phyloP scores from a whole-genome alignment of 2,888 invertebrate genomes.

The Actias luna region DNA sequence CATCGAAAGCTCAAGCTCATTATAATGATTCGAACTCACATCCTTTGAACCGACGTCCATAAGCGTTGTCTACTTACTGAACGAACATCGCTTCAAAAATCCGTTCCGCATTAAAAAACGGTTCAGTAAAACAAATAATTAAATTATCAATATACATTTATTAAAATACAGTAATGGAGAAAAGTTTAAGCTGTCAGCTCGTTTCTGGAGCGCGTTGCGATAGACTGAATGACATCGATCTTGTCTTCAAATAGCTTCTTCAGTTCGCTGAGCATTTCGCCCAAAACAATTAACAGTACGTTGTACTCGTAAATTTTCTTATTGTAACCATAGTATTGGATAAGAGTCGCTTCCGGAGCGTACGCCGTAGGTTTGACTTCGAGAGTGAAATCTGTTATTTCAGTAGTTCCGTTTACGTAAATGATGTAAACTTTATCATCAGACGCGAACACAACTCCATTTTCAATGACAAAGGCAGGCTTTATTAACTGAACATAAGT shows the following conservation, averaged over 20 bases:
- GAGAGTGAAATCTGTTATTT: slow-evolving; percentile 36
- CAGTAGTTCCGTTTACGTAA: slow-evolving; percentile 48
- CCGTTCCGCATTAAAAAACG: slow-evolving; percentile 20
- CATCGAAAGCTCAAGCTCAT: too few species aligned
- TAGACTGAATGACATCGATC: slow-evolving; percentile 36
- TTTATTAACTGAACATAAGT: slow-evolving; percentile 41
- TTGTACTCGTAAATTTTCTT: slow-evolving; percentile 66
- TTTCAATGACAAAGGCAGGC: slow-evolving; percentile 48
- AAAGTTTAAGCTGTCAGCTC: slow-evolving; percentile 27
- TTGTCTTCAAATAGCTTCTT: slow-evolving; percentile 38
- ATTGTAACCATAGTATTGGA: slow-evolving; percentile 56
- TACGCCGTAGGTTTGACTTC: slow-evolving; percentile 50
- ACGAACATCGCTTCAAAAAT: too few species aligned
- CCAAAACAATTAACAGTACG: slow-evolving; percentile 33
- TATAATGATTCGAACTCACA: too few species aligned
- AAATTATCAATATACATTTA: neutral
- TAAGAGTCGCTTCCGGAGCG: slow-evolving; percentile 46
- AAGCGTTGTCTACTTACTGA: too few species aligned
- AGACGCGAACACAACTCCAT: slow-evolving; percentile 42
- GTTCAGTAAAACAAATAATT: neutral
- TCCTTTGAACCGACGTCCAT: too few species aligned
- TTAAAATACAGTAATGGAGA: neutral
- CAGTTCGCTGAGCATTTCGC: slow-evolving; percentile 34
- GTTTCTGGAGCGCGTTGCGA: slow-evolving; percentile 40
- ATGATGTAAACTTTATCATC: slow-evolving; percentile 44